Percentiles rank a stretch among this genome's conserved stretches.
Evolutionary conservation across 2,797 vertebrate genomes (phyloP).

Genomic region (Bryconaethiops microstoma): DNA sequence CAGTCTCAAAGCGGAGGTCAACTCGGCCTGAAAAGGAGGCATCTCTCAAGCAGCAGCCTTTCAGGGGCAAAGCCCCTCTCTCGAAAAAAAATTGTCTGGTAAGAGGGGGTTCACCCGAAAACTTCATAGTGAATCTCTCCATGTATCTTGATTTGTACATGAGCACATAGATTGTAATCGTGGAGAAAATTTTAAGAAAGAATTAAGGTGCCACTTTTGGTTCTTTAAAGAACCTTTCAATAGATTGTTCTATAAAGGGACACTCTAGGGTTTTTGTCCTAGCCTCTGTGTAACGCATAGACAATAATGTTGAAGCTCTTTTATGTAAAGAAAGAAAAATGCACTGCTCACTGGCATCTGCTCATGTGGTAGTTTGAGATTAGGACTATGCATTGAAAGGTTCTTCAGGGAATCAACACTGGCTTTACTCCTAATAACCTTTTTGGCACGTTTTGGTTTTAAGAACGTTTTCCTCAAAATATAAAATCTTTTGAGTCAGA

Average conservation of each 20-base stretch:
- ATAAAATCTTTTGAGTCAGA: conserved; percentile 6
- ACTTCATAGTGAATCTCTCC: neutral
- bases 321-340: too few species aligned
- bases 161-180: neutral
- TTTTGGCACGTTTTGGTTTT: neutral
- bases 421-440: neutral
- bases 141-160: neutral
- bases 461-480: neutral
- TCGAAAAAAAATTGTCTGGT: conserved; percentile 47
- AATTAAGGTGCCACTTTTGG: neutral
- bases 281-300: too few species aligned
- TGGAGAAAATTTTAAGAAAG: too few species aligned
- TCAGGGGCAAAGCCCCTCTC: conserved; percentile 47
- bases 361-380: neutral
- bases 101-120: conserved; percentile 26
- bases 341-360: neutral
- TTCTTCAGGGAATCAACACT: neutral
- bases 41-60: conserved; percentile 50
- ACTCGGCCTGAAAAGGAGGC: conserved; percentile 49
- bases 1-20: conserved; percentile 73
- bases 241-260: neutral
- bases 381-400: neutral
- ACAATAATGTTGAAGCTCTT: too few species aligned
- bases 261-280: too few species aligned
- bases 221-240: neutral